Conservation (phyloP, 2,113 vertebrate genomes). For the Loxodonta africana region DNA sequence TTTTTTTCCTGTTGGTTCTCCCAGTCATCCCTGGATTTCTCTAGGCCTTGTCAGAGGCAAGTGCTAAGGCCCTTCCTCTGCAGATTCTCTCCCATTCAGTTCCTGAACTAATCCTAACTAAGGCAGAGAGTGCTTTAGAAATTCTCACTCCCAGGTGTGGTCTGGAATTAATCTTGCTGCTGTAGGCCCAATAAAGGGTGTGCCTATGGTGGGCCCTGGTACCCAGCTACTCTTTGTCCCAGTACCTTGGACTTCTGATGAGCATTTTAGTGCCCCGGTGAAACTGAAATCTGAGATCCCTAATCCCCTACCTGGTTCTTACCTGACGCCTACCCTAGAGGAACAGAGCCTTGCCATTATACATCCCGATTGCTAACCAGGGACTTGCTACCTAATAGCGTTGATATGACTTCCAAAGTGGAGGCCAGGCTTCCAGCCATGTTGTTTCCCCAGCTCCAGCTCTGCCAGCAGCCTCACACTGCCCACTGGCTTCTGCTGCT, state of each 20-base stretch:
- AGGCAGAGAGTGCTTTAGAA: neutral
- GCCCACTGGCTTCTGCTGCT: accelerated
- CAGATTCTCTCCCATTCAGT: neutral
- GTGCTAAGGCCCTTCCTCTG: neutral
- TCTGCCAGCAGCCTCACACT: neutral
- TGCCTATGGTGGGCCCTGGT: neutral
- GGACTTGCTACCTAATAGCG: neutral
- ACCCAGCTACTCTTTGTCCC: neutral
- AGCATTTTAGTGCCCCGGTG: neutral
- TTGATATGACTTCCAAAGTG: neutral
- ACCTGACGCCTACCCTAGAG: neutral
- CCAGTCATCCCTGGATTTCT: neutral
- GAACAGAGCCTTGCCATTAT: neutral
- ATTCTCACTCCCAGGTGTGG: neutral
- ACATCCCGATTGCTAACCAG: neutral
- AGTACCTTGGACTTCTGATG: neutral
- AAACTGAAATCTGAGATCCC: neutral
- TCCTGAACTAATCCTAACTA: neutral
- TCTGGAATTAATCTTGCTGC: neutral
- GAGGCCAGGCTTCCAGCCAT: neutral
- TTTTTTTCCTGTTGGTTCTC: neutral
- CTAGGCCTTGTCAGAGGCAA: neutral
- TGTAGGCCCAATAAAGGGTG: too few relatives aligned
- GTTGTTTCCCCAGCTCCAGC: neutral
- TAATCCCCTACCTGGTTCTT: neutral